Conservation (phyloP, 2,888 invertebrate species). For the Lissonota sp. region DNA sequence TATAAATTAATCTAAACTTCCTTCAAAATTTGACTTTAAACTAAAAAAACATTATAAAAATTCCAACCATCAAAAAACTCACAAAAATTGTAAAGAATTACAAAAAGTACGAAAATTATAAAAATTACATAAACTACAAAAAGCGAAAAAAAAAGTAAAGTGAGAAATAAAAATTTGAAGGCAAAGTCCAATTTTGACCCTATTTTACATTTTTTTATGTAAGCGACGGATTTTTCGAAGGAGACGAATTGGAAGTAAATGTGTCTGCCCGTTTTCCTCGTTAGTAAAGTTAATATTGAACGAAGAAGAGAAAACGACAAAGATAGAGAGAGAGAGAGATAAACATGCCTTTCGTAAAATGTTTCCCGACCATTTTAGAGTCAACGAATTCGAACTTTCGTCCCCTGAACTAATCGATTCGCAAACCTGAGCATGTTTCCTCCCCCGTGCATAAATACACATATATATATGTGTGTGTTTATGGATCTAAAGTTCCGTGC, state of each 20-base stretch:
- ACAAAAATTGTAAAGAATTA: too few relatives aligned
- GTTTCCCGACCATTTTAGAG: conserved; percentile 4
- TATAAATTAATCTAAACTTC: background rate
- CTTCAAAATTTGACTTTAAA: too few relatives aligned
- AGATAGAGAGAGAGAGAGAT: background rate
- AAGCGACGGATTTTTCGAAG: too few relatives aligned
- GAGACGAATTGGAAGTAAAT: background rate
- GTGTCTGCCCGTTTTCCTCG: background rate
- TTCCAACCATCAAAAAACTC: too few relatives aligned
- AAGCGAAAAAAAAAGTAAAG: too few relatives aligned
- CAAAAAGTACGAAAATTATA: too few relatives aligned
- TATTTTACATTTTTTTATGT: too few relatives aligned
- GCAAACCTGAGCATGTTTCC: background rate
- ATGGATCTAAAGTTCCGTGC: background rate
- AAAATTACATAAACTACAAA: too few relatives aligned
- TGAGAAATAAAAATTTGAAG: too few relatives aligned
- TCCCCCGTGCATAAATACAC: background rate
- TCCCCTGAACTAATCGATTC: conserved; percentile 27
- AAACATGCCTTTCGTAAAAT: conserved; percentile 15
- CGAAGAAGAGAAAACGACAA: background rate
- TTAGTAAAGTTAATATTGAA: conserved; percentile 44
- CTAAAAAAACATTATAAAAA: too few relatives aligned
- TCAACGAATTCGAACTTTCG: conserved; percentile 49
- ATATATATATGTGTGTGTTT: background rate
- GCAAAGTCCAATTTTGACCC: too few relatives aligned